Evolutionary conservation across 2,113 vertebrate species (phyloP).

Genomic region (Vulpes lagopus): DNA sequence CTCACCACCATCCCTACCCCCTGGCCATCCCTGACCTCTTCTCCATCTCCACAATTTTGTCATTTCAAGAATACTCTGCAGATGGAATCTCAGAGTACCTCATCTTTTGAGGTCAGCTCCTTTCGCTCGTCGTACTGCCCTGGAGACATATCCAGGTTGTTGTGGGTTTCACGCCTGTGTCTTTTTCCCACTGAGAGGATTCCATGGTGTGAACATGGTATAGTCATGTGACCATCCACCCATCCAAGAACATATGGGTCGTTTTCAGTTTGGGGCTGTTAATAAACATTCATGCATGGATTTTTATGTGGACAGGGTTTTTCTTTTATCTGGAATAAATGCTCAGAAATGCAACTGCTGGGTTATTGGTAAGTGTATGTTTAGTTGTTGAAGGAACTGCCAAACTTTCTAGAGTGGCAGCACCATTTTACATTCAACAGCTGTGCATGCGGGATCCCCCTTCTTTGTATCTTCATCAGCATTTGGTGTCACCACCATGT

Average conservation of each 20-base stretch:
- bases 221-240: neutral
- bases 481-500: neutral
- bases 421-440: neutral
- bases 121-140: neutral
- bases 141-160: neutral
- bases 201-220: accelerated
- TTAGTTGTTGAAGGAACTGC: neutral
- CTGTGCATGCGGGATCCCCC: accelerated
- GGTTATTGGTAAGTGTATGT: neutral
- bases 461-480: neutral
- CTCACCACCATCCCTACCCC: accelerated
- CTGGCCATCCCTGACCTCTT: too few species aligned
- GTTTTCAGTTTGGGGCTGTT: neutral
- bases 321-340: neutral
- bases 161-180: accelerated
- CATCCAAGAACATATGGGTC: neutral
- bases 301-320: neutral
- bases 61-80: too few species aligned
- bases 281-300: neutral
- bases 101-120: neutral
- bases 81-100: accelerated
- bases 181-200: neutral
- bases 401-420: neutral
- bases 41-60: neutral
- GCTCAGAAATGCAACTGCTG: neutral